These are phyloP conservation scores for Nysson spinosus DNA, from an alignment of 2,888 invertebrate genomes.

Conservation along the genomic window DNA sequence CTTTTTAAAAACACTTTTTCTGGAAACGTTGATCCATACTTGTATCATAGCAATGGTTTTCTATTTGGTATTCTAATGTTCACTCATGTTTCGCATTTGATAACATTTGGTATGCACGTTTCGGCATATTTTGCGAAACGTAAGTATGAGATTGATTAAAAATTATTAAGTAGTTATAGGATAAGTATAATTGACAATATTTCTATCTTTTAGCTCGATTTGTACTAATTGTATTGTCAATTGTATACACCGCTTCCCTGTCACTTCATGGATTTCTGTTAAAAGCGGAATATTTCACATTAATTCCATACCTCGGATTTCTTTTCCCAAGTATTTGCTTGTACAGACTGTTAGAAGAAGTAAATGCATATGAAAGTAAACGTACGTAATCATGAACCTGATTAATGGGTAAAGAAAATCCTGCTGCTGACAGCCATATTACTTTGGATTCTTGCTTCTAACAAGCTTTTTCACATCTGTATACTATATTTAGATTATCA, in stretches of 20 bases:
- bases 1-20: slow-evolving; percentile 68
- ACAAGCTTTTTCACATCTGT: background rate
- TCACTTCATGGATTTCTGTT: slow-evolving; percentile 39
- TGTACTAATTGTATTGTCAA: slow-evolving; percentile 29
- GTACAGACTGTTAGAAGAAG: slow-evolving; percentile 67
- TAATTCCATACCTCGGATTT: slow-evolving; percentile 67
- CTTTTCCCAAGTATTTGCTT: slow-evolving; percentile 70
- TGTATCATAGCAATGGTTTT: slow-evolving; percentile 71
- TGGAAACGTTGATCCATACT: slow-evolving; percentile 64
- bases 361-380: slow-evolving; percentile 69
- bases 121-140: slow-evolving; percentile 73
- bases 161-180: background rate
- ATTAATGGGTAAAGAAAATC: background rate
- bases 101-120: slow-evolving; percentile 72
- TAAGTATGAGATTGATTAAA: slow-evolving; percentile 54
- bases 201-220: slow-evolving; percentile 43
- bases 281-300: slow-evolving; percentile 38
- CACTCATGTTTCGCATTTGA: slow-evolving; percentile 66
- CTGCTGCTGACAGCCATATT: too few species aligned
- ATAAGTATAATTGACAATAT: slow-evolving; percentile 2
- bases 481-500: background rate
- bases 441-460: too few species aligned
- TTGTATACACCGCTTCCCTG: slow-evolving; percentile 38
- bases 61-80: slow-evolving; percentile 70
- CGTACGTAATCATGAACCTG: slow-evolving; percentile 57